Evolutionary conservation across 2,888 invertebrate species (phyloP), one percentile per base, ranked within the genome.

Genomic region (Macropis europaea): DNA sequence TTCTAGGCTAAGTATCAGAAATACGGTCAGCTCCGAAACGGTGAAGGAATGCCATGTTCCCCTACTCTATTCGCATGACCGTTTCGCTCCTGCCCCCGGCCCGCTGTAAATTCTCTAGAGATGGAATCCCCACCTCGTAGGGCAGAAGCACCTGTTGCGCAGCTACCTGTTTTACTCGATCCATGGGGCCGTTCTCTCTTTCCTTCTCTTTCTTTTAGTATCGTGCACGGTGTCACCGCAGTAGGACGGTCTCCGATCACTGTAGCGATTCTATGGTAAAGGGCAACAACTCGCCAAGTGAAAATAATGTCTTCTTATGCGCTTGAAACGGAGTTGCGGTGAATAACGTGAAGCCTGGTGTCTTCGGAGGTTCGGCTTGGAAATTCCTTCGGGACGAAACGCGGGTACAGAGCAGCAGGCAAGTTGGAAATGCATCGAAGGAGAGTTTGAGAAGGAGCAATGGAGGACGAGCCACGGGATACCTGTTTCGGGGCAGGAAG

Each of bases 401-500:
- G 50, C 34, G 59, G 61, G 47, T 34, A 45, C 60, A 68, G 45
- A 36, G 38, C 47, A 50, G 38, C 50, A 53, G 53, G 30, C 38
- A 61, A 22, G 42, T 59, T 67, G 72, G 64, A 76, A 62, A 79
- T 68, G 77, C 34, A 64, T 63, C 60, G 60, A 47, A 69, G 56
- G 59, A 69, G 63, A 43, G 43, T 45, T 66, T 63, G 57, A 66
- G 43, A 67, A 63, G 60, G 74, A 75, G 72, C 61, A 69, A 81
- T 81, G 81, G 81, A 82, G 75, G 77, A 81, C 73, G 77, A 67
- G 50, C 57, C 64, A 52, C 79, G 82, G 77, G 85, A 85, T 74
- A 82, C 81, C 63, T 94, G 94, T 90, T 94, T 93, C 90, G 93
- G 93, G 82, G 92, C 93, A 83, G 94, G 94, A 77, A 94, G 94